Conservation (phyloP, 37 sponge, comb jelly and placozoan species). For the Corticium candelabrum region DNA sequence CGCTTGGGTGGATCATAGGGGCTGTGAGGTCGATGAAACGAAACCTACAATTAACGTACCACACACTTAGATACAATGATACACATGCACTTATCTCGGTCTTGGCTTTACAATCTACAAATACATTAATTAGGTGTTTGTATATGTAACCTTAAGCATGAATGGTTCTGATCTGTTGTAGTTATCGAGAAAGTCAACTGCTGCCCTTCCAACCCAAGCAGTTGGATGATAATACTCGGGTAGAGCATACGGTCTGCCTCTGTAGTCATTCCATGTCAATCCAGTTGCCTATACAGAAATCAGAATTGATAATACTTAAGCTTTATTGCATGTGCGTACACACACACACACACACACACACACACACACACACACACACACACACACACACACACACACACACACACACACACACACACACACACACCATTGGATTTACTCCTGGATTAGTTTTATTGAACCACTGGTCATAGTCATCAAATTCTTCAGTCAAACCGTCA, state of each 20-base stretch:
- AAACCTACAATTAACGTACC: slow-evolving; percentile 37
- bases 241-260: slow-evolving; percentile 40
- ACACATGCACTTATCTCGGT: neutral
- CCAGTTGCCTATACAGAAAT: slow-evolving; percentile 24
- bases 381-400: slow-evolving; percentile 5
- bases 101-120: neutral
- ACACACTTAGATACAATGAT: neutral
- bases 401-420: neutral
- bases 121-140: neutral
- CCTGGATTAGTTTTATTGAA: slow-evolving; percentile 26
- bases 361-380: slow-evolving; percentile 20
- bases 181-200: slow-evolving; percentile 28
- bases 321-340: slow-evolving; percentile 3
- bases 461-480: slow-evolving; percentile 63
- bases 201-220: slow-evolving; percentile 48
- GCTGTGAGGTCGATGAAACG: slow-evolving; percentile 69
- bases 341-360: slow-evolving; percentile 34
- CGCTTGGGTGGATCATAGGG: slow-evolving; percentile 59
- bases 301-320: neutral
- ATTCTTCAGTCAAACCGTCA: slow-evolving; percentile 37
- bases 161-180: slow-evolving; percentile 48
- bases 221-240: slow-evolving; percentile 66
- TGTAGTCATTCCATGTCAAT: slow-evolving; percentile 47
- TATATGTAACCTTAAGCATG: neutral
- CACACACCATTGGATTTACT: slow-evolving; percentile 49